Percentiles rank a stretch among this genome's conserved stretches.
Evolutionary conservation across 2,113 vertebrate genomes (phyloP).

Genomic region (Pimephales promelas): DNA sequence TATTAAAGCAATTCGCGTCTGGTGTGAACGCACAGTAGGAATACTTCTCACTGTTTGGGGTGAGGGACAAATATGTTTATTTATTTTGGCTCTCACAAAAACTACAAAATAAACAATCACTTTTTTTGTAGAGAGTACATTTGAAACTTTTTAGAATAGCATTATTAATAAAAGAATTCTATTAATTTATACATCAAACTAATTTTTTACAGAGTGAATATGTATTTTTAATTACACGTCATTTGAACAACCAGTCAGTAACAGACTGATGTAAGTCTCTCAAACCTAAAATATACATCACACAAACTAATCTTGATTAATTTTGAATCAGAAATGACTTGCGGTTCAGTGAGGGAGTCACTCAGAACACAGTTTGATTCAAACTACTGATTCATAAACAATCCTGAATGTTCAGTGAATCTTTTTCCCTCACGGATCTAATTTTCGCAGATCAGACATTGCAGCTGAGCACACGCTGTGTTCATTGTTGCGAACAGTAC

Average conservation of each 20-base stretch:
- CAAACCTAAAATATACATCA: conserved; percentile 12
- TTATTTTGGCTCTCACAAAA: not conserved
- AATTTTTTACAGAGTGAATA: not conserved
- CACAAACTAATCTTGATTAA: not conserved
- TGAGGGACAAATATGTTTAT: too few relatives aligned
- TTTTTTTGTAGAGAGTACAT: not conserved
- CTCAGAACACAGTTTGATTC: not conserved
- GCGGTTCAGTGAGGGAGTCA: not conserved
- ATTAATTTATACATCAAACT: conserved; percentile 1
- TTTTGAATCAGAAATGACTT: conserved; percentile 1
- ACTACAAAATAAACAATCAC: not conserved
- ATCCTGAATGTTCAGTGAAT: not conserved
- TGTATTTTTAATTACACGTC: not conserved
- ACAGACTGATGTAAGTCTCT: not conserved
- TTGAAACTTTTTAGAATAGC: not conserved
- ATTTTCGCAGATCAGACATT: not conserved
- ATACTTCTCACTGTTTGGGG: too few relatives aligned
- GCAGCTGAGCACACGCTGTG: not conserved
- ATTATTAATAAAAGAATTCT: not conserved
- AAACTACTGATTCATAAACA: not conserved
- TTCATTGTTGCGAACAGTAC: not conserved
- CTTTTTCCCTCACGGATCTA: not conserved
- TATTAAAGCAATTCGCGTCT: too few relatives aligned
- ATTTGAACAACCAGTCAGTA: not conserved
- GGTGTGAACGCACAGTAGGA: too few relatives aligned